phyloP scores from a whole-genome alignment of 2,113 vertebrate genomes.

The Arenaria interpres region DNA sequence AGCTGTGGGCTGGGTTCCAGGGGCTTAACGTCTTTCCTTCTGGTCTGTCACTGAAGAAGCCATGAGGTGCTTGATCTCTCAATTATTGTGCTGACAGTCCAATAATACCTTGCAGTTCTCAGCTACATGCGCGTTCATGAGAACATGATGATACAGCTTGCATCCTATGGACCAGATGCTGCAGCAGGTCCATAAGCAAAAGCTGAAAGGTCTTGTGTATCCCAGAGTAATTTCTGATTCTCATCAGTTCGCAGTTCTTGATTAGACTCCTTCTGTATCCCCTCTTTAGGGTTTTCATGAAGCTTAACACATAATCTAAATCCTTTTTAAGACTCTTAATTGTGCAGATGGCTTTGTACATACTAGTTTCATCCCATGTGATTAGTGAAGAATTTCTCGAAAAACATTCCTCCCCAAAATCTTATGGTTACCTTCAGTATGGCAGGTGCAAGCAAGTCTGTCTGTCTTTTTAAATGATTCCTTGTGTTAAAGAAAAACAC shows the following conservation, averaged over 20 bases:
- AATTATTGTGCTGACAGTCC: not conserved
- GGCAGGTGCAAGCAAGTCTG: not conserved
- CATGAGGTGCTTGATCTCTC: not conserved
- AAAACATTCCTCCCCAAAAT: not conserved
- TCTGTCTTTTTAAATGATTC: not conserved
- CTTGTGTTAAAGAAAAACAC: not conserved
- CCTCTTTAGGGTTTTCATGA: not conserved
- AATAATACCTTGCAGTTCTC: not conserved
- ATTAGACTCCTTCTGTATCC: not conserved
- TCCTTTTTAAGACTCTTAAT: slow-evolving; percentile 40
- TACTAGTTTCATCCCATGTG: not conserved
- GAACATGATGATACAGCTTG: not conserved
- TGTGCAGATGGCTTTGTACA: slow-evolving; percentile 36
- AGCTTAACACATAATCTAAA: slow-evolving; percentile 38
- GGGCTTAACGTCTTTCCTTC: not conserved
- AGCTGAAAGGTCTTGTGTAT: not conserved
- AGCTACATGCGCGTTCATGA: not conserved
- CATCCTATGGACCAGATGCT: not conserved
- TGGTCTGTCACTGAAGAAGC: not conserved
- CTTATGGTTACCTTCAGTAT: not conserved
- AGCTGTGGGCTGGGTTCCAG: not conserved
- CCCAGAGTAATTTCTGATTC: not conserved
- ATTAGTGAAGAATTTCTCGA: slow-evolving; percentile 12
- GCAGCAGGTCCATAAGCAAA: not conserved
- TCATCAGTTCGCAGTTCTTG: not conserved